Base-by-base conservation (phyloP, 1,140 invertebrate genomes). In the Hetaerina americana region DNA sequence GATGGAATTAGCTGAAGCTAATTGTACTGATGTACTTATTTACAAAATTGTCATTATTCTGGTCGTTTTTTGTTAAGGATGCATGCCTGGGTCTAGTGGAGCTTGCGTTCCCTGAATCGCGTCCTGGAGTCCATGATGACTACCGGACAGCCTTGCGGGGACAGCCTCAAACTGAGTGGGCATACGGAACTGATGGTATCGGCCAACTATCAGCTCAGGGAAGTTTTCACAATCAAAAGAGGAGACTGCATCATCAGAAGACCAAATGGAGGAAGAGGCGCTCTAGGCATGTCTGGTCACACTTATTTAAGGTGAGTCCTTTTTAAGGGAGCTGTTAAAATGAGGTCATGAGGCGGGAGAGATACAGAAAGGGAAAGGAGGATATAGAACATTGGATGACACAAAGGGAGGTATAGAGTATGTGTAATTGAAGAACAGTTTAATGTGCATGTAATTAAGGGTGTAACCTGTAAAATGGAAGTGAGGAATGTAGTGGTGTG, bases 41-140 rank as follows among this genome's bases (percentile, higher is more conserved):
- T n/a, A n/a, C n/a, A n/a, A n/a, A n/a, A n/a, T n/a, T n/a, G n/a
- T n/a, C n/a, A n/a, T n/a, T n/a, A n/a, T n/a, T n/a, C n/a, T n/a
- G n/a, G n/a, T n/a, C n/a, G n/a, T n/a, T n/a, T n/a, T n/a, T n/a
- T n/a, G n/a, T 18, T n/a, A 90, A 92, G 72, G 92, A 94, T 74
- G 89, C 95, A 0, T 94, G 93, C 75, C 82, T 96, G 15, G 94
- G 93, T 12, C 83, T 97, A 0, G 92, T 97, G 0, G 93, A 97
- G 77, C 81, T 96, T 26, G 94, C 94, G 0, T 95, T 93, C 81
- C 94, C 94, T 0, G 93, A 95, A 78, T 87, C 87, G 0, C 82
- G 89, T 74, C 86, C 87, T 0, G 84, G 80, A 10, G 78, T 87
- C 8, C 78, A 79, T 27, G 81, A 84, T n/a, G 79, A 76, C 15